phyloP scores from a whole-genome alignment of 37 sponge, comb jelly and placozoan genomes.

The Axinella damicornis region DNA sequence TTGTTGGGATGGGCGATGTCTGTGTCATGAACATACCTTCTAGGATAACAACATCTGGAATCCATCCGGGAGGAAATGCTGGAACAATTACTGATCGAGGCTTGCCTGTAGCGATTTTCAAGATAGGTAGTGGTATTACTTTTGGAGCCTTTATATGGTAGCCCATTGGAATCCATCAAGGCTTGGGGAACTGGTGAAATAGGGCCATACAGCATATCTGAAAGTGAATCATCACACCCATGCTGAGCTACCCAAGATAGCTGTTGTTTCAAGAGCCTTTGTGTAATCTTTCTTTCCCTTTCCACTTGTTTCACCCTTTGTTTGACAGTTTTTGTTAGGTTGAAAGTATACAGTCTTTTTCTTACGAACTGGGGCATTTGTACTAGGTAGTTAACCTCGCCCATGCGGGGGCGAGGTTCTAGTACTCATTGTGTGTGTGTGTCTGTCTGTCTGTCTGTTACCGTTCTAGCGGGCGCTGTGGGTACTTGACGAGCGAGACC shows the following conservation, averaged over 20 bases:
- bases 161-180: background rate
- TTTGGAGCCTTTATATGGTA: background rate
- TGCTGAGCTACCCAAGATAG: constrained; percentile 10
- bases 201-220: background rate
- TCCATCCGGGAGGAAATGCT: background rate
- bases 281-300: background rate
- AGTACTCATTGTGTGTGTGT: too few relatives aligned
- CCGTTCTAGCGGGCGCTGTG: too few relatives aligned
- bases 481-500: too few relatives aligned
- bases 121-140: background rate
- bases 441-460: too few relatives aligned
- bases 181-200: background rate
- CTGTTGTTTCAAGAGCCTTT: constrained; percentile 10
- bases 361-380: background rate
- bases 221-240: too few relatives aligned
- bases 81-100: background rate
- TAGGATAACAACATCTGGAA: background rate
- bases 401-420: too few relatives aligned
- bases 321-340: background rate
- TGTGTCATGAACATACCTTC: constrained; percentile 20
- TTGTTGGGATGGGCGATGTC: background rate
- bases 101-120: background rate
- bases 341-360: background rate
- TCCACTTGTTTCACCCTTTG: constrained; percentile 1
- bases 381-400: too few relatives aligned